Evolutionary conservation across 1,140 invertebrate genomes (phyloP).

Genomic region (Phocides pigmalion): DNA sequence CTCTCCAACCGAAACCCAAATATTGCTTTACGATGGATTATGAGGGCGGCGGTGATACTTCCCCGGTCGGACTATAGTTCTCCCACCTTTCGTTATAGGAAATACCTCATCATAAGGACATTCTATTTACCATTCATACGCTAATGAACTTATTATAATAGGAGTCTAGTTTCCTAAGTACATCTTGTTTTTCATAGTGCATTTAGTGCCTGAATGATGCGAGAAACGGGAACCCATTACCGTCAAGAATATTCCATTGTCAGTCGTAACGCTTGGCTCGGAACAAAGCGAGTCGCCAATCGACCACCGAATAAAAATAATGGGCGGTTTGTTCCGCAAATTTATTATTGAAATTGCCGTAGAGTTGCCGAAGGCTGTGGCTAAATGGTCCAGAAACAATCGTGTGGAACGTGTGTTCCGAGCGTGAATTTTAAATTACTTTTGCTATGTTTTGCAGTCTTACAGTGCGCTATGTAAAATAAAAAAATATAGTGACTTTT

Average conservation of each 20-base stretch:
- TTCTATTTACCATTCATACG: too few relatives aligned
- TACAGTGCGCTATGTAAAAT: too few relatives aligned
- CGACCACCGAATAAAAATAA: conserved; percentile 39
- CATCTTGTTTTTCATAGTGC: not conserved
- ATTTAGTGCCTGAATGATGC: not conserved
- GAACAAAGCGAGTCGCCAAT: conserved; percentile 47
- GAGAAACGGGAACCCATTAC: conserved; percentile 10
- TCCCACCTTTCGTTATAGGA: too few relatives aligned
- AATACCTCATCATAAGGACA: too few relatives aligned
- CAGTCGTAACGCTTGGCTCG: conserved; percentile 12
- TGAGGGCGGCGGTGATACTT: too few relatives aligned
- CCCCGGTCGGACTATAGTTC: too few relatives aligned
- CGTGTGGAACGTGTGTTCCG: conserved; percentile 2
- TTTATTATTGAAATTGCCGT: conserved; percentile 55
- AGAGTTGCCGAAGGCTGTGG: conserved; percentile 48
- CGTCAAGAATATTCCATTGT: conserved; percentile 12
- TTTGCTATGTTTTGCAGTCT: not conserved
- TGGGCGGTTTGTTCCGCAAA: conserved; percentile 52
- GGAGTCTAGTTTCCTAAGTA: not conserved
- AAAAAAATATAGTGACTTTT: too few relatives aligned
- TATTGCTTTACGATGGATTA: too few relatives aligned
- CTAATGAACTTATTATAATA: not conserved
- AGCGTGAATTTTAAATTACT: conserved; percentile 9
- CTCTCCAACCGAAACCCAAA: too few relatives aligned
- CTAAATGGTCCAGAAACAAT: conserved; percentile 36